These are phyloP conservation scores for Aphidius ervi DNA, from an alignment of 1,140 invertebrate genomes.

Conservation along the genomic window DNA sequence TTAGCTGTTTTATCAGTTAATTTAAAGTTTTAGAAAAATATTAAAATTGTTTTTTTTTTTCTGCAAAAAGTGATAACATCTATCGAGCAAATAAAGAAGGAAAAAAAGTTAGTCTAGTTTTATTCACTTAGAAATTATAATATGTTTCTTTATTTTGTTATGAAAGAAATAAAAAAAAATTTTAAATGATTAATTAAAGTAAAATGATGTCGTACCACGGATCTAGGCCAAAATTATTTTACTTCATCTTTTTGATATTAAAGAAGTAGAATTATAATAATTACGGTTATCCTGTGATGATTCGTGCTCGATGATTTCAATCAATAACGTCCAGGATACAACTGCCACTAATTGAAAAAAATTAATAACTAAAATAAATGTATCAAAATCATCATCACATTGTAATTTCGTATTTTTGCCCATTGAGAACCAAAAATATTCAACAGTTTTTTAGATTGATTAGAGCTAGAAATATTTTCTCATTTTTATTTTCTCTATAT, in stretches of 20 bases:
- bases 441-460: neutral
- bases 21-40: too few species aligned
- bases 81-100: too few species aligned
- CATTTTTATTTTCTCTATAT: neutral
- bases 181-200: constrained; percentile 12
- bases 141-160: too few species aligned
- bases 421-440: constrained; percentile 9
- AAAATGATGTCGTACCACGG: constrained; percentile 5
- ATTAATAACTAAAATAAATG: constrained; percentile 20
- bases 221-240: neutral
- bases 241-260: constrained; percentile 11
- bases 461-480: neutral
- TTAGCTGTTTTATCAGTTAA: too few species aligned
- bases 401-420: constrained; percentile 12
- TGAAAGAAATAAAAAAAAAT: neutral
- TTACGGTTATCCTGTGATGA: too few species aligned
- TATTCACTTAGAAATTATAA: too few species aligned
- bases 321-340: constrained; percentile 34
- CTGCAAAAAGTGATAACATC: too few species aligned
- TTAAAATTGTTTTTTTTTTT: too few species aligned
- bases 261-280: neutral
- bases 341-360: constrained; percentile 34
- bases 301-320: constrained; percentile 31
- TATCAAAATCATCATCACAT: constrained; percentile 1
- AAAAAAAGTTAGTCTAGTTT: too few species aligned